Evolutionary conservation across 2,888 invertebrate genomes (phyloP).

Genomic region (Aplocera efformata): DNA sequence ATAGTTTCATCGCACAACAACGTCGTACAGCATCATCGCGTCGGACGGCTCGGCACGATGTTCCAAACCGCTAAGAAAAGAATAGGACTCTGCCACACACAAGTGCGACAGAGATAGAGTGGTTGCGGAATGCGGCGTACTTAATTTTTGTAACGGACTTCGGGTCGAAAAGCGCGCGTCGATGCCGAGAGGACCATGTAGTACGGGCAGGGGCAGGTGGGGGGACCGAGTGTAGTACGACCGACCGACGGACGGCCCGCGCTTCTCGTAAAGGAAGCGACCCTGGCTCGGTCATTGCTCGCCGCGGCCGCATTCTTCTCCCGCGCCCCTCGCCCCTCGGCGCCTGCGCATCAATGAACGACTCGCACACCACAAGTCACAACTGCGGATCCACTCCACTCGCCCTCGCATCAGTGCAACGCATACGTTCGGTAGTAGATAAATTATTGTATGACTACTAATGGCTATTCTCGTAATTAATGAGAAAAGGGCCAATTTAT

Average conservation of each 20-base stretch:
- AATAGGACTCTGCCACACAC: slow-evolving; percentile 25
- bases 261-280: slow-evolving; percentile 79
- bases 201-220: slow-evolving; percentile 56
- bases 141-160: slow-evolving; percentile 79
- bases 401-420: too few species aligned
- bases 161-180: slow-evolving; percentile 74
- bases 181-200: slow-evolving; percentile 63
- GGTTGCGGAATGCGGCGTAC: slow-evolving; percentile 75
- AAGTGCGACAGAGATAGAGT: slow-evolving; percentile 56
- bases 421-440: too few species aligned
- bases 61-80: slow-evolving; percentile 29
- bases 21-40: neutral
- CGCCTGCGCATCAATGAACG: slow-evolving; percentile 78
- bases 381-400: slow-evolving; percentile 53
- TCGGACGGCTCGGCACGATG: slow-evolving; percentile 14
- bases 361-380: slow-evolving; percentile 67
- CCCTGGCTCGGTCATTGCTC: slow-evolving; percentile 80
- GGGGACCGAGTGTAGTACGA: slow-evolving; percentile 70
- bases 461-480: too few species aligned
- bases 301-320: slow-evolving; percentile 77
- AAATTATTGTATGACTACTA: too few species aligned
- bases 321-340: slow-evolving; percentile 54
- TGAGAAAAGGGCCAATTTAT: too few species aligned
- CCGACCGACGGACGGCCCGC: slow-evolving; percentile 49
- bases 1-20: neutral